Evolutionary conservation across 64 coral and sea anemone species (phyloP), one percentile per base, ranked within the genome.

Genomic region (Cladopsammia gracilis): DNA sequence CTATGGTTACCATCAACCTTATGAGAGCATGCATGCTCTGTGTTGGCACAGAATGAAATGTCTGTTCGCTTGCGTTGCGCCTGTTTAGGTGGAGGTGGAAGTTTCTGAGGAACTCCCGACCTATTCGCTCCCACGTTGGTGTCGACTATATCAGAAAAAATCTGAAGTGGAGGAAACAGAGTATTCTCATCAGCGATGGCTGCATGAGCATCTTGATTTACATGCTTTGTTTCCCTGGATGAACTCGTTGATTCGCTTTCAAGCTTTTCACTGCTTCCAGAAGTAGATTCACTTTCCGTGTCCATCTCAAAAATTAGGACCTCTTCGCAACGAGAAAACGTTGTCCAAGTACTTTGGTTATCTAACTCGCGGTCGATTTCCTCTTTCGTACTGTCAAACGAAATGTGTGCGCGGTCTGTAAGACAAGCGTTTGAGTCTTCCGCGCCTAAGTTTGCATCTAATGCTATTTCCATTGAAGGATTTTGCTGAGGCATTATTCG

Each of bases 301-400:
- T 84, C 80, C 80, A 84, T 68, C 8, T 84, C 80, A 47, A 84
- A 84, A 84, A 84, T 84, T 62, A 84, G 48, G 9, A 10, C 19
- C 9, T 84, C 80, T 23, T 84, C 43, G 45, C 61, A 50, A 10
- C 11, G 62, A 23, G 60, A 12, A 67, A 84, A 84, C 22, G 7
- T 84, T 11, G 80, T 84, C 80, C 80, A 84, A 12, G 19, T 50
- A 64, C 45, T 68, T 67, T 67, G 62, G 14, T 10, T 64, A 59
- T 11, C 20, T 19, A 68, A 3, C 3, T 5, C 8, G 9, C 49
- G 80, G 4, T 84, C 9, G 11, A 16, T 15, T 7, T 84, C 72
- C 72, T 15, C 23, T 19, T 44, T 68, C 10, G 18, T 11, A 34
- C 19, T 48, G 3, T 20, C 79, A n/a, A 42, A 19, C 2, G 42